phyloP scores from a whole-genome alignment of 35 echinoderm and acorn worm species.

The Lytechinus pictus region DNA sequence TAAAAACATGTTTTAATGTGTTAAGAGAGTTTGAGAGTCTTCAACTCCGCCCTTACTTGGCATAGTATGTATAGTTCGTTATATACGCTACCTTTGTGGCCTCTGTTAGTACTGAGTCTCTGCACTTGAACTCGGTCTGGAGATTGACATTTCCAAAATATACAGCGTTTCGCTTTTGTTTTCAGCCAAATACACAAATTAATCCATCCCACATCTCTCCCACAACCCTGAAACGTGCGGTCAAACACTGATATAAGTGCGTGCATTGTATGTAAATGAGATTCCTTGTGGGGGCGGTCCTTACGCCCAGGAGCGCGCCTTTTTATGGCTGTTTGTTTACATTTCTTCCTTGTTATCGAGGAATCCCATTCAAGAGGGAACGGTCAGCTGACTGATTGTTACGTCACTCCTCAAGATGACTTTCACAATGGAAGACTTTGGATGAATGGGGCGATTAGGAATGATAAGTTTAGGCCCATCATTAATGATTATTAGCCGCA shows the following conservation, averaged over 20 bases:
- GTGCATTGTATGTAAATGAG: conserved; percentile 9
- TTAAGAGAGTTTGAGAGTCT: too few relatives aligned
- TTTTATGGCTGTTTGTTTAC: not conserved
- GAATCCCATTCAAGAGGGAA: not conserved
- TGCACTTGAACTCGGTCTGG: too few relatives aligned
- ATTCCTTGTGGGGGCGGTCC: not conserved
- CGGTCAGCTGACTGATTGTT: not conserved
- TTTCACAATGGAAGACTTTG: not conserved
- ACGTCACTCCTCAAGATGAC: not conserved
- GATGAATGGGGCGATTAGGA: not conserved
- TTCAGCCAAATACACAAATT: not conserved
- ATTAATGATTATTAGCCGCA: too few relatives aligned
- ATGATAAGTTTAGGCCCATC: too few relatives aligned
- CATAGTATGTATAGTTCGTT: too few relatives aligned
- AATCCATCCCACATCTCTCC: not conserved
- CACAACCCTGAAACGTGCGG: not conserved
- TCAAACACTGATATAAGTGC: not conserved
- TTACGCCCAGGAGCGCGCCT: not conserved
- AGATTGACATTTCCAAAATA: too few relatives aligned
- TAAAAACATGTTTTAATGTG: too few relatives aligned
- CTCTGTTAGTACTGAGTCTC: too few relatives aligned
- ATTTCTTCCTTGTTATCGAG: not conserved
- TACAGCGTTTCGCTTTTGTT: not conserved
- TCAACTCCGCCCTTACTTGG: too few relatives aligned
- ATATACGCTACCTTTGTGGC: too few relatives aligned